Percentiles rank a stretch among this genome's conserved stretches.
These are phyloP conservation scores for Tichodroma muraria DNA, from an alignment of 2,113 vertebrate species.

Conservation along the genomic window DNA sequence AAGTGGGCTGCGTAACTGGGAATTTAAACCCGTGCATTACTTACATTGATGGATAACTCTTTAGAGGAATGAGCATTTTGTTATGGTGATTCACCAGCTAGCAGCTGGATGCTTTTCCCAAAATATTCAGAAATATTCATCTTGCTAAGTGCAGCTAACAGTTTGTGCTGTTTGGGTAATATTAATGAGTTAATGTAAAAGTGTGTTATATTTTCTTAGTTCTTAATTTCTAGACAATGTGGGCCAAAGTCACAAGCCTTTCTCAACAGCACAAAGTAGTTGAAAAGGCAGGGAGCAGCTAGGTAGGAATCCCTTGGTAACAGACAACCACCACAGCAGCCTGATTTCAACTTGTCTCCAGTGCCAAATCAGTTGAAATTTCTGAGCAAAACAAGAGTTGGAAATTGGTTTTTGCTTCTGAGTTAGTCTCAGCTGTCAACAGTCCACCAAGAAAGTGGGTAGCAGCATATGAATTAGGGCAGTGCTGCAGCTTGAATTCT, in stretches of 20 bases:
- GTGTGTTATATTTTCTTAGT: background rate
- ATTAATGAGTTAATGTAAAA: background rate
- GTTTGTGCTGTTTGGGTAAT: background rate
- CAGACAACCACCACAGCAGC: background rate
- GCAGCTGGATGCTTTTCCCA: constrained; percentile 1
- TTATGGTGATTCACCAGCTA: constrained; percentile 19
- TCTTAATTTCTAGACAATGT: background rate
- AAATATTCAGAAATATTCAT: constrained; percentile 17
- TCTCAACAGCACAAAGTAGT: background rate
- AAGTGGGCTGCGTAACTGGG: background rate
- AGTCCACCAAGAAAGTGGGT: background rate
- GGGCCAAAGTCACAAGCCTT: background rate
- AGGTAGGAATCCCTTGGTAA: background rate
- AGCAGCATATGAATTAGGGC: background rate
- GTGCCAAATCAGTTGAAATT: background rate
- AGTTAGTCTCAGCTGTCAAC: background rate
- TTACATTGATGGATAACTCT: background rate
- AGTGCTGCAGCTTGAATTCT: background rate
- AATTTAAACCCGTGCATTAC: background rate
- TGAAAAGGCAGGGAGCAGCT: background rate
- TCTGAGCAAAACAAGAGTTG: background rate
- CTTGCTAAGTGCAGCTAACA: background rate
- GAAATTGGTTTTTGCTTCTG: background rate
- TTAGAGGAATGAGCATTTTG: background rate
- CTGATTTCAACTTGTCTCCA: background rate